Conservation (phyloP, 2,797 vertebrate genomes). For the Brachymystax lenok region DNA sequence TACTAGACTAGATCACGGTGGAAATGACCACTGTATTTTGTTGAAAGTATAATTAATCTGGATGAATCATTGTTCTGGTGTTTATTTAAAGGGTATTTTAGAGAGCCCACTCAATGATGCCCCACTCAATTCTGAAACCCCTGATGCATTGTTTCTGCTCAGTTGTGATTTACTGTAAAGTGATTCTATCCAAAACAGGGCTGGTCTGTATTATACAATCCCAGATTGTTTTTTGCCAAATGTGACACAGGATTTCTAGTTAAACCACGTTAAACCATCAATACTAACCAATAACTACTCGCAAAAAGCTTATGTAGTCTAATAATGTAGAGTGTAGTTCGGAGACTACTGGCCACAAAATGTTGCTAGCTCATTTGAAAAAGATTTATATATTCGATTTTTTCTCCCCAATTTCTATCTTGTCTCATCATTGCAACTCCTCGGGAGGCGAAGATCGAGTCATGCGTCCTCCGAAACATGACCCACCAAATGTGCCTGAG, state of each 20-base stretch:
- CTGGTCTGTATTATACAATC: neutral
- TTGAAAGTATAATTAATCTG: neutral
- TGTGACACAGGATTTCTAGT: neutral
- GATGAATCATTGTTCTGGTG: neutral
- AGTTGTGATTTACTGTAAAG: neutral
- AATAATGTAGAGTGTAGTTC: neutral
- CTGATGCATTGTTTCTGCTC: neutral
- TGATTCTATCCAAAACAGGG: neutral
- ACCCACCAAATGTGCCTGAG: too few species aligned
- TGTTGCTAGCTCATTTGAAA: too few species aligned
- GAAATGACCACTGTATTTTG: neutral
- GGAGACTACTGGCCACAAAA: neutral
- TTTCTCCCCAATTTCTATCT: too few species aligned
- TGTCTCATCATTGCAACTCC: too few species aligned
- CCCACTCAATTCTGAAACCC: neutral
- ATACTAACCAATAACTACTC: neutral
- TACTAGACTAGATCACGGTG: neutral
- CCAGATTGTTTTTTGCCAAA: neutral
- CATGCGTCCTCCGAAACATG: too few species aligned
- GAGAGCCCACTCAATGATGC: neutral
- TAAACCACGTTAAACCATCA: neutral
- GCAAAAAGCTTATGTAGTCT: neutral
- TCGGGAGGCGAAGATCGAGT: too few species aligned
- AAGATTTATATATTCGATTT: neutral
- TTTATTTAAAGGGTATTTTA: neutral